Conservation (phyloP, 2,888 invertebrate species). For the Dryobota labecula region DNA sequence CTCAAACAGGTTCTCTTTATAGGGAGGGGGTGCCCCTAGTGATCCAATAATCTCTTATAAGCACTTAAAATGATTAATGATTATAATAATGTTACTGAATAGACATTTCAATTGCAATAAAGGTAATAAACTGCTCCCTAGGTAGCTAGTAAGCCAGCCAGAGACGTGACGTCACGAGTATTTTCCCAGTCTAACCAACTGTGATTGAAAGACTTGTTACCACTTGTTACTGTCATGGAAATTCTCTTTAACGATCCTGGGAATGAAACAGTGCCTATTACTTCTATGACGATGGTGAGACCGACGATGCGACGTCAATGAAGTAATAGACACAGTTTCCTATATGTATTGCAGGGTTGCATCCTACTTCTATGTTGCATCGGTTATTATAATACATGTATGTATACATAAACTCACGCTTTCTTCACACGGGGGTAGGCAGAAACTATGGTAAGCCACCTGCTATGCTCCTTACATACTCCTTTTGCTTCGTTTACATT, state of each 20-base stretch:
- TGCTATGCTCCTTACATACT: too few relatives aligned
- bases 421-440: too few relatives aligned
- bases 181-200: conserved; percentile 16
- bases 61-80: background rate
- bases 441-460: too few relatives aligned
- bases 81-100: background rate
- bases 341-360: background rate
- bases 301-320: background rate
- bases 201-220: conserved; percentile 21
- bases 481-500: too few relatives aligned
- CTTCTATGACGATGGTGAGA: background rate
- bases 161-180: background rate
- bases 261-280: background rate
- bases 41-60: background rate
- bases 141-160: background rate
- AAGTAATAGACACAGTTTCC: background rate
- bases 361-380: background rate
- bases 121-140: background rate
- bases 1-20: background rate
- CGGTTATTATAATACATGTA: too few relatives aligned
- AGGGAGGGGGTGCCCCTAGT: background rate
- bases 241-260: conserved; percentile 14
- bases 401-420: too few relatives aligned
- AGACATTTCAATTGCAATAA: background rate
- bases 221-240: conserved; percentile 8